Conservation (phyloP, 2,113 vertebrate species). For the Gorsachius goisagi region DNA sequence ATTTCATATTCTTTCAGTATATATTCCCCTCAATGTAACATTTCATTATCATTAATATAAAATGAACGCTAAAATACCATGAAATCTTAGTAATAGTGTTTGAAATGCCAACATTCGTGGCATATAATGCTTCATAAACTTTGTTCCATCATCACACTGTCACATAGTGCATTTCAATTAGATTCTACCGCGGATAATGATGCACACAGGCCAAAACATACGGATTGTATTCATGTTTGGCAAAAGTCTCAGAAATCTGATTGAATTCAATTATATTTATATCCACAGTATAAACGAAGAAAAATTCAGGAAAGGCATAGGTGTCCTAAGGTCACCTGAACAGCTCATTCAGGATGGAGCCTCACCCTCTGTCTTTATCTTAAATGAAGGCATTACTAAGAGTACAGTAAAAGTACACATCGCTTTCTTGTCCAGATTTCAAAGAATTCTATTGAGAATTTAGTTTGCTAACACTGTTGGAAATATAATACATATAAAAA, state of each 20-base stretch:
- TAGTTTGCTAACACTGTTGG: neutral
- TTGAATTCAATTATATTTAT: neutral
- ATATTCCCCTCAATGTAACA: neutral
- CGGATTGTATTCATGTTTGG: neutral
- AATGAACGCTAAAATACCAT: neutral
- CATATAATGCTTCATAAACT: neutral
- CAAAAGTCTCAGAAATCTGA: neutral
- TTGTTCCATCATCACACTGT: neutral
- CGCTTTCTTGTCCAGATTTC: neutral
- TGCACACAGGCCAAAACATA: neutral
- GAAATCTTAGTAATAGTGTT: neutral
- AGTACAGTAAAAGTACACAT: neutral
- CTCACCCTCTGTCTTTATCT: neutral
- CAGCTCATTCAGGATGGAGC: neutral
- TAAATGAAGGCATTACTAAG: neutral
- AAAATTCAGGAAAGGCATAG: neutral
- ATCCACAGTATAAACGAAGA: neutral
- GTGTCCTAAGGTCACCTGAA: neutral
- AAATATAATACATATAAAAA: conserved; percentile 11
- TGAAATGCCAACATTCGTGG: neutral
- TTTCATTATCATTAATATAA: neutral
- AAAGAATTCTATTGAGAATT: neutral
- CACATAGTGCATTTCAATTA: neutral
- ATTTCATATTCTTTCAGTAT: neutral
- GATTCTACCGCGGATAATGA: neutral